Base-by-base conservation (phyloP, 2,888 invertebrate species). In the Flexamia atlantica region DNA sequence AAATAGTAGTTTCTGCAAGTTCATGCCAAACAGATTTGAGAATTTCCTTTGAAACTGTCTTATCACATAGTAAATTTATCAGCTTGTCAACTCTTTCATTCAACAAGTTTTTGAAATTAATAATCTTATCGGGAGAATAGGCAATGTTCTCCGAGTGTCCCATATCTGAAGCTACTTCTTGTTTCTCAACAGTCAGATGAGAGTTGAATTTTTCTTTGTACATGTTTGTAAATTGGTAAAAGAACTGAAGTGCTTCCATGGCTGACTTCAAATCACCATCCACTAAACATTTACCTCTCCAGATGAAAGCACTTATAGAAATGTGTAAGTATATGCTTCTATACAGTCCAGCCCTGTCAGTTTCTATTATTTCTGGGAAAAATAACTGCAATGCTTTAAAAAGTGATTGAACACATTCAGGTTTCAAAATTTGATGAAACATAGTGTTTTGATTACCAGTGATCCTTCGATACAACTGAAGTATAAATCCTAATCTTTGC, bases 31-130 rank as follows among this genome's bases (percentile, higher is more conserved):
- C 32, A 68, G 36, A 36, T 36, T 36, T 36, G 36, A 36, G 5
- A 36, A 9, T 36, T 3, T 28, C 7, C 9, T 60, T 60, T 60
- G 60, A 23, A 36, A 12, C 46, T 46, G 20, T 23, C n/a, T 12
- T 57, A 23, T 23, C n/a, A 57, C 57, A 57, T n/a, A 57, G 23
- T 68, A 2, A 30, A 68, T 68, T n/a, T 68, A 32, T 68, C 68
- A 68, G 14, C 32, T 68, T 3, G 1, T 23, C 36, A 30, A 68
- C 23, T 28, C 68, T 68, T 14, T 57, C 57, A 23, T 23, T 57
- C 23, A 57, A 57, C 23, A 12, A 25, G 23, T 20, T 23, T 57
- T 57, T 57, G 7, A 57, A 20, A 46, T 12, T 17, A 9, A 46
- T 17, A 46, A 46, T 46, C 2, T 46, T 12, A 12, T 2, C 46